Conservation (phyloP, 2,113 vertebrate species). For the rabbit (Oryctolagus cuniculus) region mOryCun1.1 NC_091438.1:160221501-160222000, state of each 20-base stretch:
- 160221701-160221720: not conserved
- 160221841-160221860: not conserved
- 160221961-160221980: rapidly evolving
- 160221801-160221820: rapidly evolving
- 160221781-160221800: not conserved
- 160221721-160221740: rapidly evolving
- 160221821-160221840: not conserved
- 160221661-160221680: rapidly evolving
- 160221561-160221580: rapidly evolving
- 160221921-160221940: rapidly evolving
- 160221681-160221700: not conserved
- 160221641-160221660: rapidly evolving
- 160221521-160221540: not conserved
- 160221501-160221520: not conserved
- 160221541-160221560: not conserved
- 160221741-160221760: rapidly evolving
- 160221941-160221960: not conserved
- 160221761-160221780: not conserved
- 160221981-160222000: not conserved
- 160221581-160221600: rapidly evolving
- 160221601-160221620: not conserved
- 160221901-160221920: not conserved
- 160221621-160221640: not conserved
- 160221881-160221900: rapidly evolving
- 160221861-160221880: not conserved